Conservation (phyloP, 2,113 vertebrate genomes). For the Eurypyga helias region DNA sequence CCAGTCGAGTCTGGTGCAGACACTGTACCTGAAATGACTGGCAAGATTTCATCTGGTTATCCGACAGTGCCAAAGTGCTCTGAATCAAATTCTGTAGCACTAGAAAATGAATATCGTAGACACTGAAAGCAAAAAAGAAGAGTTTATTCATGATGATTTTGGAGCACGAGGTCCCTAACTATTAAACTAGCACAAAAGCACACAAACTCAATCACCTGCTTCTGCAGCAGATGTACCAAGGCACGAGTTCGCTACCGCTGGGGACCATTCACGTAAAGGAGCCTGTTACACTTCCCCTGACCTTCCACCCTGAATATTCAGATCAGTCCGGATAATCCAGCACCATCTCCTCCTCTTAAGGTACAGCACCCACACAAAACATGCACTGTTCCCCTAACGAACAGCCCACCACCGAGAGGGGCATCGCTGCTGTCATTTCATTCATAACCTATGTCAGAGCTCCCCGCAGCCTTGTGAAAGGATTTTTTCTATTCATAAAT, state of each 20-base stretch:
- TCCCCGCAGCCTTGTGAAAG: background rate
- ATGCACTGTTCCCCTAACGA: background rate
- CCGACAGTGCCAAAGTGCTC: conserved; percentile 92
- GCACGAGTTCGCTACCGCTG: background rate
- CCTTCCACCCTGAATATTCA: background rate
- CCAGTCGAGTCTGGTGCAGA: background rate
- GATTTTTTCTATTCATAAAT: background rate
- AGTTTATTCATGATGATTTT: background rate
- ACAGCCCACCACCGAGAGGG: background rate
- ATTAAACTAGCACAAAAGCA: background rate
- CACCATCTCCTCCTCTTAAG: background rate
- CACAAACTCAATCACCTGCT: background rate
- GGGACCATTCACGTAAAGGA: background rate
- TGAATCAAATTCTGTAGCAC: conserved; percentile 94
- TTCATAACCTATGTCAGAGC: background rate
- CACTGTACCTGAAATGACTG: conserved; percentile 89
- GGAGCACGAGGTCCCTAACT: background rate
- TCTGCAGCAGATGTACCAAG: background rate
- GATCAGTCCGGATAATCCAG: background rate
- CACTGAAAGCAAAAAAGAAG: conserved; percentile 68
- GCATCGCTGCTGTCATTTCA: background rate
- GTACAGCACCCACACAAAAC: background rate
- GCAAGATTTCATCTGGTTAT: conserved; percentile 89
- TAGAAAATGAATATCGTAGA: conserved; percentile 87
- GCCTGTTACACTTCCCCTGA: background rate